phyloP scores from a whole-genome alignment of 2,113 vertebrate species.

The Caloenas nicobarica region DNA sequence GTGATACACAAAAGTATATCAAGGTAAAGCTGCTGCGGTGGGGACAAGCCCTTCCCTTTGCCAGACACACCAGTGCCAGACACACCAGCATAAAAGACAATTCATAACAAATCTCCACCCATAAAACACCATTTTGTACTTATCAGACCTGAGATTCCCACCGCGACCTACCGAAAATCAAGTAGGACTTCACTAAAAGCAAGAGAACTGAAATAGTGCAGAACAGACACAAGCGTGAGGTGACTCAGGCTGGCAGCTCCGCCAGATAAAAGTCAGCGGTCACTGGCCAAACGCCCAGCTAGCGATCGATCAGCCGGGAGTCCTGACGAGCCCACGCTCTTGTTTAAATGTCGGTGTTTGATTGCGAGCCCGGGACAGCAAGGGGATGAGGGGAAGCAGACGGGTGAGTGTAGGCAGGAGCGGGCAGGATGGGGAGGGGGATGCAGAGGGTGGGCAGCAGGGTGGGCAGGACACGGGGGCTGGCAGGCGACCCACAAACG shows the following conservation, averaged over 20 bases:
- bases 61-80: background rate
- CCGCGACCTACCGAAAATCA: background rate
- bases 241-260: background rate
- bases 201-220: background rate
- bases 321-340: rapidly evolving
- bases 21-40: background rate
- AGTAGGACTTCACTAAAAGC: background rate
- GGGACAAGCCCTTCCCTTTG: background rate
- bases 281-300: rapidly evolving
- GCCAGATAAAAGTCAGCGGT: background rate
- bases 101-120: background rate
- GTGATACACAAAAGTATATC: background rate
- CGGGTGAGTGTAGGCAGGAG: background rate
- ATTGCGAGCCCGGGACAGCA: rapidly evolving
- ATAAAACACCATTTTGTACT: background rate
- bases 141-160: background rate
- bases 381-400: background rate
- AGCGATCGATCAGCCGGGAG: background rate
- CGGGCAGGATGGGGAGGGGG: background rate
- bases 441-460: background rate
- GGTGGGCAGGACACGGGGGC: background rate
- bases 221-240: rapidly evolving
- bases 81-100: background rate
- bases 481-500: rapidly evolving
- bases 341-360: background rate